Evolutionary conservation across 2,113 vertebrate species (phyloP), one percentile per base, ranked within the genome.

Genomic region (Nycticorax nycticorax): DNA sequence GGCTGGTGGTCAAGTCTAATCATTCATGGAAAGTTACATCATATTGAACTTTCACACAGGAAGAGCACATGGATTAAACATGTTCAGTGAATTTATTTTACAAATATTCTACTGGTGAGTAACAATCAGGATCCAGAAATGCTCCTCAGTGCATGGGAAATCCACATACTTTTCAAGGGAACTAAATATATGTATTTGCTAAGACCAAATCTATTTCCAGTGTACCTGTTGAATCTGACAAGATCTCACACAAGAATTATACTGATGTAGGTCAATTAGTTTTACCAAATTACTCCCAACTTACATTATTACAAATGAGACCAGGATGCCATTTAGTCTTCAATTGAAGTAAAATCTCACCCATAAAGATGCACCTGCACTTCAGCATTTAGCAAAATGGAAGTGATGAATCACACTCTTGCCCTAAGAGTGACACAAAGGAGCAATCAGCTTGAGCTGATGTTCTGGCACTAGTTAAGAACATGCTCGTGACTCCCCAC

Each of bases 351-450:
- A 79, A 87, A 87, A 92, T 69, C 53, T 50, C 82, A 95, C 66
- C 73, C 76, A 55, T 27, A 66, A 64, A 91, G 89, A 92, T 50
- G 73, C 79, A 87, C 73, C 88, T 94, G 76, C 76, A 84, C 33
- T 74, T 78, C 22, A 72, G 60, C 1, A 28, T 45, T 87, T 62
- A 93, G 80, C 86, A 91, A 67, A 78, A 89, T 57, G 80, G 77
- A 73, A 95, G 73, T 47, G 74, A 97, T 95, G 83, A 96, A 95
- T 96, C 92, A 94, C 66, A 59, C 53, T 79, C 67, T 10, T 91
- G 96, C 77, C 94, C 92, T 68, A 37, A 33, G 80, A 91, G 81
- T 85, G 78, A 55, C 90, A 97, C 66, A 97, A 92, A 93, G 86
- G 32, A 97, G 92, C 62, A 91, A 97, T 91, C 89, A 96, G 83